A percentile compares a stretch with the other conserved stretches of the same genome.
Conservation (phyloP, 2,797 vertebrate species). For the Coranthus polyacanthus region DNA sequence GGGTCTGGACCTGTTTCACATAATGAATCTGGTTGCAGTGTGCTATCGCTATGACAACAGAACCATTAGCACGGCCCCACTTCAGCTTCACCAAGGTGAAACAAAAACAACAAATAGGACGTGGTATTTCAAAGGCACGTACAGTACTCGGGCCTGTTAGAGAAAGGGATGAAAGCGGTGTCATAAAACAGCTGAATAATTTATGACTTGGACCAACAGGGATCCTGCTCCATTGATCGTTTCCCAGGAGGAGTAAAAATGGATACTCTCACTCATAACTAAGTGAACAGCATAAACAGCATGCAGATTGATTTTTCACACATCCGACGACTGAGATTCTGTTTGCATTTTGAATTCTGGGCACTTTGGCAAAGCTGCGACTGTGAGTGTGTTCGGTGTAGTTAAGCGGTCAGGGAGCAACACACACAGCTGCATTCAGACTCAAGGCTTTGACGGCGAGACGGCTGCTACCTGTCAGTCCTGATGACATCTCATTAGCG, state of each 20-base stretch:
- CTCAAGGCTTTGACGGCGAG: constrained; percentile 40
- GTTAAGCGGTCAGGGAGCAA: too few species aligned
- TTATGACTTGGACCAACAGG: constrained; percentile 57
- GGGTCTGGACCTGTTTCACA: constrained; percentile 39
- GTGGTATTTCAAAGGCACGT: constrained; percentile 8
- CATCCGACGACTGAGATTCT: too few species aligned
- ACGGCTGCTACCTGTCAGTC: constrained; percentile 51
- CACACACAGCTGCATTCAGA: constrained; percentile 16
- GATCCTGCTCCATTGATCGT: constrained; percentile 56
- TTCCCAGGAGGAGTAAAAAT: constrained; percentile 37
- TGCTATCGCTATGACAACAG: constrained; percentile 43
- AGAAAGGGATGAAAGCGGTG: constrained; percentile 36
- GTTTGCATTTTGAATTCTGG: too few species aligned
- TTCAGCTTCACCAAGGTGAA: constrained; percentile 15
- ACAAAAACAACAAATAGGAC: constrained; percentile 26
- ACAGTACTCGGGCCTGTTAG: too few species aligned
- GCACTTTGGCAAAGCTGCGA: too few species aligned
- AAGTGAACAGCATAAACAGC: too few species aligned
- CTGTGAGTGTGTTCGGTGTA: too few species aligned
- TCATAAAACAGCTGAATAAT: constrained; percentile 67
- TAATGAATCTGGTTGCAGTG: constrained; percentile 13
- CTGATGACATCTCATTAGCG: constrained; percentile 57
- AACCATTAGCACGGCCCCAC: constrained; percentile 1
- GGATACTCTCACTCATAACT: too few species aligned
- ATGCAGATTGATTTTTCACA: too few species aligned